A percentile compares a stretch with the other conserved stretches of the same genome.
Conservation (phyloP, 2,888 invertebrate species). For the Sesamia inferens region DNA sequence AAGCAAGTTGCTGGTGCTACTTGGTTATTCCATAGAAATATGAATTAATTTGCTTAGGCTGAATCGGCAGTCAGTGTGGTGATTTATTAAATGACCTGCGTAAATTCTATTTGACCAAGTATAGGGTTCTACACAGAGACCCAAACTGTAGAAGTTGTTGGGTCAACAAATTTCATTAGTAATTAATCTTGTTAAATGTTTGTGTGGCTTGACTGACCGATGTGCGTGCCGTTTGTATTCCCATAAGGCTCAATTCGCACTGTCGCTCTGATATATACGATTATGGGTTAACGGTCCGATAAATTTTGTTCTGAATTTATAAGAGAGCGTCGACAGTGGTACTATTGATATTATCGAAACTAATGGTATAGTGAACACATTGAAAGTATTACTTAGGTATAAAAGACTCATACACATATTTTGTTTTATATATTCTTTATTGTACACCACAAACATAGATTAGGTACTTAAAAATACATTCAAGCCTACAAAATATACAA, state of each 20-base stretch:
- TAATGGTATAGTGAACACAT: not conserved
- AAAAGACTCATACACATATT: too few species aligned
- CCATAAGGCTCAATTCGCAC: conserved; percentile 24
- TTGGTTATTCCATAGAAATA: too few species aligned
- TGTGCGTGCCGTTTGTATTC: conserved; percentile 17
- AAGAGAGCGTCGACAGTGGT: not conserved
- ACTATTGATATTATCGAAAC: conserved; percentile 9
- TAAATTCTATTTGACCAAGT: too few species aligned
- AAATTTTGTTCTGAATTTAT: conserved; percentile 35
- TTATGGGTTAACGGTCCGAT: conserved; percentile 15
- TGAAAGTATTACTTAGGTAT: not conserved
- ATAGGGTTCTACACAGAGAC: not conserved
- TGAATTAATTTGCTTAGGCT: too few species aligned
- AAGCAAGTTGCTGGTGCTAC: too few species aligned
- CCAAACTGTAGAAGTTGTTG: not conserved
- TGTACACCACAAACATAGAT: too few species aligned
- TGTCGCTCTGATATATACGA: conserved; percentile 11
- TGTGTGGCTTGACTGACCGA: conserved; percentile 1
- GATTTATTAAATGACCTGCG: too few species aligned
- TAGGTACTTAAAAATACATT: too few species aligned
- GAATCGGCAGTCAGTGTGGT: too few species aligned
- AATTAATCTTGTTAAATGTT: conserved; percentile 41
- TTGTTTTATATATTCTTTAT: too few species aligned
- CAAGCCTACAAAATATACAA: too few species aligned
- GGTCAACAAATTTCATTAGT: conserved; percentile 23